Base-by-base conservation (phyloP, 1,140 invertebrate genomes). In the Drosophila equinoxialis region DNA sequence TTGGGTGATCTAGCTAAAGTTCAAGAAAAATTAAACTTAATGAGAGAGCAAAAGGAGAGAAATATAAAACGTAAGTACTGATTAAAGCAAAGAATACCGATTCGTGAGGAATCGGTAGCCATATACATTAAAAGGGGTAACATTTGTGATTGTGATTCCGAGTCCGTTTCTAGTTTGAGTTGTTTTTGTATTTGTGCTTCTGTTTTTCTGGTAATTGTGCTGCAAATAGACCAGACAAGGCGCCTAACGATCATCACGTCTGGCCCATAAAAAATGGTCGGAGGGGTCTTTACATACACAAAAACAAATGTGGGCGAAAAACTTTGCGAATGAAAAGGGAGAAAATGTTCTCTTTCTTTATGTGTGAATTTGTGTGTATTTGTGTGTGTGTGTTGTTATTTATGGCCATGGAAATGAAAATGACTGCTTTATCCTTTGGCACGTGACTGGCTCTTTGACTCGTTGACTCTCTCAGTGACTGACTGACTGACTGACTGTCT, bases 241-340 rank as follows among this genome's bases (percentile, higher is more conserved):
- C 71, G 66, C 74, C 71, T 65, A 51, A 51, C 45, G 74, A 80
- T 83, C 72, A 87, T 83, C 83, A 87, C 83, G 84, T 87, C 87
- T 63, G 57, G 84, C 67, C 68, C 83, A 83, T 87, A 87, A 87
- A 86, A 87, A 83, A 57, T 79, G 71, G 81, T 79, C 71, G 45
- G 45, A 20, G 45, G 37, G 10, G 37, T 13, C 37, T 39, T 39
- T 20, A 45, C 14, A 45, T 5, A 14, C 42, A n/a, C 20, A n/a
- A 78, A 85, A 86, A 64, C 79, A 87, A 86, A 86, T 80, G 71
- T 69, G 61, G 41, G 65, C 60, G 65, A 30, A 62, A 17, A 74
- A 65, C 61, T 80, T 62, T 58, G 55, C 33, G 8, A 35, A 20
- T 14, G 14, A 33, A 37, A 37, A 37, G 57, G 57, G 57, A 59